These are phyloP conservation scores for Nansenia antarctica DNA, from an alignment of 2,113 vertebrate genomes.

Conservation along the genomic window DNA sequence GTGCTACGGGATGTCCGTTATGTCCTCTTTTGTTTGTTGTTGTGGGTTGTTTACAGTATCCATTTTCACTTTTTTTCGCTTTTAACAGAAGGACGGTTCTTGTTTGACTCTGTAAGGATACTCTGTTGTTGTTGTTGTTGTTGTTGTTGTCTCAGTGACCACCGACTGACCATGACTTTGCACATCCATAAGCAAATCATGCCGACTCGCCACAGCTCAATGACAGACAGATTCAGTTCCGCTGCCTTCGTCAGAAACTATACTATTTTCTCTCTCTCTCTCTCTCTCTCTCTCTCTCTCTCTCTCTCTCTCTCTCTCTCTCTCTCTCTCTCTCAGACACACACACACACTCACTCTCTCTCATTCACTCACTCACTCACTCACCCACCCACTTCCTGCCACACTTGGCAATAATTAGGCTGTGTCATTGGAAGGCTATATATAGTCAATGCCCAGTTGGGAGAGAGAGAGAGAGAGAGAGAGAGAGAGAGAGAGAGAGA, in stretches of 20 bases:
- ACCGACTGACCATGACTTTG: not conserved
- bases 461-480: conserved; percentile 1
- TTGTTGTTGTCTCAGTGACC: not conserved
- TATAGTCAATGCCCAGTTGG: conserved; percentile 31
- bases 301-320: no score
- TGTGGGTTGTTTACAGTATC: no score
- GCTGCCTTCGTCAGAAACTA: conserved; percentile 10
- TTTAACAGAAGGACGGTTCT: not conserved
- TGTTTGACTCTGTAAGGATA: conserved; percentile 3
- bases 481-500: conserved; percentile 18
- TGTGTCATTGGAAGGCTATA: conserved; percentile 32
- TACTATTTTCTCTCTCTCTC: no score
- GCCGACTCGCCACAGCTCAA: not conserved
- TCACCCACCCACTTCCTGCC: conserved; percentile 12
- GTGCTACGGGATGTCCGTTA: not conserved
- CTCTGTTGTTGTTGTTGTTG: not conserved
- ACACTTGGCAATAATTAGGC: conserved; percentile 21
- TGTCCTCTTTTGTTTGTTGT: not conserved
- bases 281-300: no score
- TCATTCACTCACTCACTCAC: no score
- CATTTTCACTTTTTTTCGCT: not conserved
- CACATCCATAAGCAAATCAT: not conserved
- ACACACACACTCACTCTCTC: not conserved
- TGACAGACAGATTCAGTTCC: conserved; percentile 6
- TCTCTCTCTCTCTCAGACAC: not conserved